A percentile compares a stretch with the other conserved stretches of the same genome.
Evolutionary conservation across 2,113 vertebrate genomes (phyloP).

Genomic region (Equus quagga): DNA sequence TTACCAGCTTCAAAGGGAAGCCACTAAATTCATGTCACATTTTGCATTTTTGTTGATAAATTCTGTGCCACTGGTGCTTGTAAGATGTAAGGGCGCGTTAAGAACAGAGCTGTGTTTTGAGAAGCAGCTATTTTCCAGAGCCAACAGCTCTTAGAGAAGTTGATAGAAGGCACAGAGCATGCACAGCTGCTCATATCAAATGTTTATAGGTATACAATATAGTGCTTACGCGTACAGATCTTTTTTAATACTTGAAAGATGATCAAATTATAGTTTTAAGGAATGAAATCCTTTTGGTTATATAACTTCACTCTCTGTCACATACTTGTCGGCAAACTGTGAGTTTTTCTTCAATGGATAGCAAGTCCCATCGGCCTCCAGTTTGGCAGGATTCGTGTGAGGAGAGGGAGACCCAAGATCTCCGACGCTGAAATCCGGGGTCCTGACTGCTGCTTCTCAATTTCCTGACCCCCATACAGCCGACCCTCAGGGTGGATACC

Average conservation of each 20-base stretch:
- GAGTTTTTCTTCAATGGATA: background rate
- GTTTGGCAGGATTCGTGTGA: background rate
- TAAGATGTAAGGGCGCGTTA: background rate
- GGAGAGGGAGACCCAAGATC: background rate
- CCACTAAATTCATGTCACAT: background rate
- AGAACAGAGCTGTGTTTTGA: background rate
- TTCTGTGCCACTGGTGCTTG: background rate
- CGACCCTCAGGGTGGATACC: too few relatives aligned
- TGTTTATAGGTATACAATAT: background rate
- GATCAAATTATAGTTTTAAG: background rate
- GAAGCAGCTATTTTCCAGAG: background rate
- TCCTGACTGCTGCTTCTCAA: background rate
- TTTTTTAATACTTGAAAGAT: background rate
- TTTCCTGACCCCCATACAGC: background rate
- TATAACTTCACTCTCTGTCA: background rate
- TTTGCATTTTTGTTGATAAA: background rate
- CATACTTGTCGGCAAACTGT: background rate
- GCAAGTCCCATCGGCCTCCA: background rate
- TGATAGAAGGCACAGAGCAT: background rate
- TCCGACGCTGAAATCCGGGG: background rate
- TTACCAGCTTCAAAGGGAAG: background rate
- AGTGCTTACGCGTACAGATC: background rate
- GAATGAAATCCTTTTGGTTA: background rate
- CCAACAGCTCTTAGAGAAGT: background rate
- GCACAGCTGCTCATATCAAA: background rate